These are phyloP conservation scores for Sternotherus odoratus DNA, from an alignment of 2,797 vertebrate species.

Conservation along the genomic window DNA sequence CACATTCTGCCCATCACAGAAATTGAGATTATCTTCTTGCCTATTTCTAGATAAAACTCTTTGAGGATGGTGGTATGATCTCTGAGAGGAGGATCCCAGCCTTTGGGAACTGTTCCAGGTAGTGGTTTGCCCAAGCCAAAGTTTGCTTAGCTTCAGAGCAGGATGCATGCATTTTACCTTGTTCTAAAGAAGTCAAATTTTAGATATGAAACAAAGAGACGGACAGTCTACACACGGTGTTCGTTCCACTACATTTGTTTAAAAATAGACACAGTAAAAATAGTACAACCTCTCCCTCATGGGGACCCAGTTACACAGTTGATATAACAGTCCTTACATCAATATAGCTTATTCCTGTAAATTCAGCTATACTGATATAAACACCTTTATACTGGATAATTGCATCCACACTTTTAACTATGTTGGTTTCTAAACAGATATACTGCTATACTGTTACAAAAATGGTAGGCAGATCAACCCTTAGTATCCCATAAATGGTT, in stretches of 20 bases:
- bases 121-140: not conserved
- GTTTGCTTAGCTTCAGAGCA: not conserved
- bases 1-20: not conserved
- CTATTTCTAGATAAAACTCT: not conserved
- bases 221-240: not conserved
- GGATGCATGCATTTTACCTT: not conserved
- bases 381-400: not conserved
- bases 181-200: not conserved
- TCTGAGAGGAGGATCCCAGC: not conserved
- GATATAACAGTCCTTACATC: not conserved
- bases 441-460: not conserved
- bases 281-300: not conserved
- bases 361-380: not conserved
- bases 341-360: not conserved
- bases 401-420: not conserved
- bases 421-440: not conserved
- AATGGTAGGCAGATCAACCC: not conserved
- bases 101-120: not conserved
- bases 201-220: not conserved
- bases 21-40: not conserved
- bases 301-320: not conserved
- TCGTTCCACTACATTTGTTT: not conserved
- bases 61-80: not conserved
- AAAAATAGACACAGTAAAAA: not conserved
- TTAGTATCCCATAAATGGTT: not conserved